Base-by-base conservation (phyloP, 2,113 vertebrate genomes). In the Fulmarus glacialis region DNA sequence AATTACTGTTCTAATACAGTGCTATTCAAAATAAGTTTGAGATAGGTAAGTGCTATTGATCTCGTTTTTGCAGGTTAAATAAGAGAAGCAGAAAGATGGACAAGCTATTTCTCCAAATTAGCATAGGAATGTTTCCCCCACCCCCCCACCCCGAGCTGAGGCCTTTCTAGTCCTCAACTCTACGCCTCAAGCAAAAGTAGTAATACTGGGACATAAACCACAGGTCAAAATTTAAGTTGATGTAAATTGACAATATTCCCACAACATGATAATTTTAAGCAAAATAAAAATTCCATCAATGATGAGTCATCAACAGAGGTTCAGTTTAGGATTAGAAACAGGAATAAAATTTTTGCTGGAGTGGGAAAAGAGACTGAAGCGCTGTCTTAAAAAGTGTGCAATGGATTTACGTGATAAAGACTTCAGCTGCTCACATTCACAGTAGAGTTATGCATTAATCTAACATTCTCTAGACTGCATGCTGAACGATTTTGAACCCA, bases 301-400 rank as follows among this genome's bases (percentile, higher is more conserved):
- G 55, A 58, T 58, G 70, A 95, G 27, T 84, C 92, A 68, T 64
- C 16, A 58, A 6, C 47, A 71, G 66, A 79, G 47, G 53, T 75
- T 90, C 55, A 45, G 45, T 55, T 68, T 86, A 43, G 59, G 55
- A 89, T 92, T 77, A 81, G 92, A 95, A 96, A 86, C 66, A 77
- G 67, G 50, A 55, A 66, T 62, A 27, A 81, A 79, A 47, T 15
- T 43, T 38, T 45, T 71, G 12, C 48, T 75, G 36, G 53, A 22
- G 48, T 19, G 48, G 52, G 48, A 60, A 48, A 87, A 87, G n/a
- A 90, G 21, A 32, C n/a, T 15, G 40, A 68, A 87, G 29, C 29
- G 6, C 9, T 58, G 22, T 15, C 21, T 66, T 52, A 43, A 77
- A 40, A 45, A 71, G 9, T 0, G 0, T 36, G 22, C 43, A 24